Evolutionary conservation across 2,797 vertebrate genomes (phyloP).

Genomic region (Esox masquinongy): DNA sequence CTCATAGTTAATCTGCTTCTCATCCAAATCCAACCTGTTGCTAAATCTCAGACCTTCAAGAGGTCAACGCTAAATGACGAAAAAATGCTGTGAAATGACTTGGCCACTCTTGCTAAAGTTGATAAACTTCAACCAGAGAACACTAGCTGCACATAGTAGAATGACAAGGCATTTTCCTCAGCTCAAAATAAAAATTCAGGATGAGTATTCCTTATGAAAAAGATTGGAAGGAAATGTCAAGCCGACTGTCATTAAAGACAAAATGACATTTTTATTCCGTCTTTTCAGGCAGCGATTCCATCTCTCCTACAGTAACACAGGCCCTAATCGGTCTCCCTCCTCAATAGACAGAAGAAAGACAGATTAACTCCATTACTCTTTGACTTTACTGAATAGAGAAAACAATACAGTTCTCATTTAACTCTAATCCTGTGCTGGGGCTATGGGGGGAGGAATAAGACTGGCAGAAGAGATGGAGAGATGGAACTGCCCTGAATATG

Average conservation of each 20-base stretch:
- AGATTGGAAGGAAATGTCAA: conserved; percentile 67
- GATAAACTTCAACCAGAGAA: conserved; percentile 14
- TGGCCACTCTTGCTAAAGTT: background rate
- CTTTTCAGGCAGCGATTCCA: conserved; percentile 62
- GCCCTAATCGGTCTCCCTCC: conserved; percentile 58
- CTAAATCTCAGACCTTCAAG: background rate
- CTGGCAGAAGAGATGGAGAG: conserved; percentile 48
- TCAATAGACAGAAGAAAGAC: conserved; percentile 56
- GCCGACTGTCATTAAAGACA: conserved; percentile 64
- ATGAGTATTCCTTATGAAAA: conserved; percentile 46
- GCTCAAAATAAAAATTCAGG: conserved; percentile 19
- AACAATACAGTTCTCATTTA: conserved; percentile 71
- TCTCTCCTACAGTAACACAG: conserved; percentile 51
- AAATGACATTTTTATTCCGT: conserved; percentile 70
- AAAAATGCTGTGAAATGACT: background rate
- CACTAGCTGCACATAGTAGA: conserved; percentile 21
- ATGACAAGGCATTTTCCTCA: conserved; percentile 49
- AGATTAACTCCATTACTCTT: conserved; percentile 76
- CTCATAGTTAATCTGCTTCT: background rate
- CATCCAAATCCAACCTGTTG: background rate
- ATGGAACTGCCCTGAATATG: conserved; percentile 47
- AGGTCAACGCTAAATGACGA: background rate
- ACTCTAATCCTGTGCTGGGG: conserved; percentile 60
- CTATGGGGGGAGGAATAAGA: conserved; percentile 50
- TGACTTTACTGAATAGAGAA: conserved; percentile 67